Conservation (phyloP, 2,113 vertebrate species). For the Trogon melanurus region DNA sequence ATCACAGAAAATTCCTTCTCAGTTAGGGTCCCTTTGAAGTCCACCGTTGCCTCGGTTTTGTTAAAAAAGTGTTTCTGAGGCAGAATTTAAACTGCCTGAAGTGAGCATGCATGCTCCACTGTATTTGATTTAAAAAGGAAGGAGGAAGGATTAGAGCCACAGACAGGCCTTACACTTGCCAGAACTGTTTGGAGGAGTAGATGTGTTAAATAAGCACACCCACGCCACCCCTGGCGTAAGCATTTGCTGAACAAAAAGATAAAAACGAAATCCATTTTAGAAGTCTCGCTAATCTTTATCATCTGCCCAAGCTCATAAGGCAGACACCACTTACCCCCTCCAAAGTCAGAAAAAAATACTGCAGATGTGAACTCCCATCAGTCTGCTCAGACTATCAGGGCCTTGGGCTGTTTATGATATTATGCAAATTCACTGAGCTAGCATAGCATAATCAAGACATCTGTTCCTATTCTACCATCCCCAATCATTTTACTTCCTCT, state of each 20-base stretch:
- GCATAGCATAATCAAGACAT: constrained; percentile 47
- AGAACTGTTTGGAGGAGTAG: not conserved
- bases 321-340: not conserved
- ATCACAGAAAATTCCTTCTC: not conserved
- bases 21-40: not conserved
- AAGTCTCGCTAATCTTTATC: not conserved
- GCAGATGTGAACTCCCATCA: not conserved
- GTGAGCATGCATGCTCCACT: not conserved
- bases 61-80: not conserved
- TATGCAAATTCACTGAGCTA: constrained; percentile 55
- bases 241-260: not conserved
- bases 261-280: not conserved
- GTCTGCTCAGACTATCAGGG: not conserved
- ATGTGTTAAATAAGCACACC: not conserved
- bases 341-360: not conserved
- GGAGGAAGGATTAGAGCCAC: not conserved
- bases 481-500: constrained; percentile 20
- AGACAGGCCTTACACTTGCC: not conserved
- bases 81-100: not conserved
- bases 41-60: not conserved
- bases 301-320: not conserved
- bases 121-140: not conserved
- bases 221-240: not conserved
- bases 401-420: constrained; percentile 33
- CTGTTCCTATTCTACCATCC: constrained; percentile 29